Base-by-base conservation (phyloP, 2,113 vertebrate genomes). In the Benitochromis conjunctus region DNA sequence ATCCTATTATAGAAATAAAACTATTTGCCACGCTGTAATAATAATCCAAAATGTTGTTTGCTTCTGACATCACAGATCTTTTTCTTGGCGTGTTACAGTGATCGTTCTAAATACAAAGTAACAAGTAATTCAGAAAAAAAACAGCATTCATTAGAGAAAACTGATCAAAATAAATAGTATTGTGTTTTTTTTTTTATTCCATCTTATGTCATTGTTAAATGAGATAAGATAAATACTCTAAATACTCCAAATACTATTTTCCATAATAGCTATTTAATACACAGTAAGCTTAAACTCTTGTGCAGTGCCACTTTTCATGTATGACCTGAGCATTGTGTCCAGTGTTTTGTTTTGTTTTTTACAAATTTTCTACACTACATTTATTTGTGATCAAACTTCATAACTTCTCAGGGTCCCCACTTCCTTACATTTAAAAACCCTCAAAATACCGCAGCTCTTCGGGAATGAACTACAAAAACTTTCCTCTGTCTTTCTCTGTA, bases 41-140 rank as follows among this genome's bases (percentile, higher is more conserved):
- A 64, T 36, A 64, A 64, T 64, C 31, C 31, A 66, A 66, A 66
- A 5, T 1, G 62, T 41, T 66, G n/a, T 41, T 66, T 41, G 0
- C 62, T 41, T 24, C 64, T 64, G 60, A 5, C 34, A 38, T 13
- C 60, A 38, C 0, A 69, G 64, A 69, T 69, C 62, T 43, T 69
- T 69, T 43, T 69, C 0, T 2, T 9, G 1, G 0, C 12, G 0
- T 24, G 4, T 43, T 43, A 3, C n/a, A 69, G n/a, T 69, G 4
- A 69, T 9, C 4, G 43, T 14, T 43, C 7, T 24, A 16, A 3
- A 69, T 41, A 41, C 62, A 41, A 66, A 66, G 62, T 41, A 69
- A 41, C 36, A 9, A 24, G 12, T 43, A 69, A 69, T 4, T 69
- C 12, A 24, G 12, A 43, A 69, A 69, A n/a, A 69, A 43, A 69